Base-by-base conservation (phyloP, 1,140 invertebrate genomes). In the Oscheius sp. region DNA sequence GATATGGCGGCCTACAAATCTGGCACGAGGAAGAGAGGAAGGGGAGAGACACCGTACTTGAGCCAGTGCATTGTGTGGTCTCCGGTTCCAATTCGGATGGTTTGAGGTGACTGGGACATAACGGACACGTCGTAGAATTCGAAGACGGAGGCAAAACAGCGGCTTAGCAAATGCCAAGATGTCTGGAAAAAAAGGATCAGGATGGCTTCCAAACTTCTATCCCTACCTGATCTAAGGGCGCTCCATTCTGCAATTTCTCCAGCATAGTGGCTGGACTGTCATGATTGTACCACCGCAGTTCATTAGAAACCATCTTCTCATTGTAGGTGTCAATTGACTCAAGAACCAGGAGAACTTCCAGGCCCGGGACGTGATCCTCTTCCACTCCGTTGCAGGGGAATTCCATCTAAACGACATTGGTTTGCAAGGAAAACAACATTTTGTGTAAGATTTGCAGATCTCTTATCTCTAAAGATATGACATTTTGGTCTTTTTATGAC, bases 21-120 rank as follows among this genome's bases (percentile, higher is more conserved):
- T n/a, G 67, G 67, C n/a, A 68, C 55, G 34, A 58, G 55, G 55
- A 68, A 68, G 15, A 68, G 55, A n/a, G 67, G 67, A 10, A 68
- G 28, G 13, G 67, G 67, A 42, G 29, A 55, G 28, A 29, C 35
- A 36, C 67, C 67, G 23, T 58, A 55, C 4, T 55, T 49, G 32
- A 68, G 67, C 67, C 67, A 68, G n/a, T 49, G 35, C 3, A 68
- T 34, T 20, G 31, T 58, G 0, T 32, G 35, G 3, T 49, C 36
- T n/a, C 34, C 10, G 0, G 67, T 35, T 2, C 49, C 52, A 31
- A 32, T 59, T 7, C 49, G 20, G 7, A 26, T 13, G 46, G 36
- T 23, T 49, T 68, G 36, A 1, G 67, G 67, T n/a, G 26, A 55
- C 45, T 68, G 49, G 52, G 67, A 68, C 10, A 49, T 34, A 15